phyloP scores from a whole-genome alignment of 92 coral and sea anemone species.

The Meandrina meandrites region DNA sequence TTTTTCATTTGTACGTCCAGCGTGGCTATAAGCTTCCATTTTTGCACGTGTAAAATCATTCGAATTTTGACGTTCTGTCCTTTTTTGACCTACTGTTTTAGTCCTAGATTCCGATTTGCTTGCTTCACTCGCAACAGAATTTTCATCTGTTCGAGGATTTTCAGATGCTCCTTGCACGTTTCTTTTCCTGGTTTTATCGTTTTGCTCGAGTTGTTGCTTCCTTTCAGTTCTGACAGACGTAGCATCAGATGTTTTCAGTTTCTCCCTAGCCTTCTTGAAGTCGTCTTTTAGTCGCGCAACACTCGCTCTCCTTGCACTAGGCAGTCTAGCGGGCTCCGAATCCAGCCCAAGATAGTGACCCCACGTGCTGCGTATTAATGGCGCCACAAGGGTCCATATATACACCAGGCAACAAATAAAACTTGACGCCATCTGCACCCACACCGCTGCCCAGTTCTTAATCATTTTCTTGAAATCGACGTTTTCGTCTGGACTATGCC shows the following conservation, averaged over 20 bases:
- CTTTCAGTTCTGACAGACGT: conserved; percentile 7
- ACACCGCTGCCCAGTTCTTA: conserved; percentile 98
- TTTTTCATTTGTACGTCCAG: background rate
- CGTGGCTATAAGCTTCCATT: background rate
- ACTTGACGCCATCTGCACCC: conserved; percentile 98
- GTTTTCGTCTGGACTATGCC: conserved; percentile 97
- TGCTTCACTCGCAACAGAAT: conserved; percentile 1
- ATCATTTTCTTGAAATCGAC: conserved; percentile 93
- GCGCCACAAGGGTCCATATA: conserved; percentile 96
- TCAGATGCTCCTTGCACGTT: background rate
- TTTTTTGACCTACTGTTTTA: conserved; percentile 2
- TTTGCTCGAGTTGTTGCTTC: conserved; percentile 25
- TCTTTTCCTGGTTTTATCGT: conserved; percentile 18
- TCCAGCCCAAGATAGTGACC: conserved; percentile 92
- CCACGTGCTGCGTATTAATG: conserved; percentile 87
- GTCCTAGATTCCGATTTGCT: background rate
- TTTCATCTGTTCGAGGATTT: conserved; percentile 15
- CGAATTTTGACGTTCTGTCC: background rate
- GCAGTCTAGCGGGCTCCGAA: conserved; percentile 63
- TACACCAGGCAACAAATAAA: conserved; percentile 89
- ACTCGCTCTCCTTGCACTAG: conserved; percentile 80
- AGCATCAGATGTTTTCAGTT: conserved; percentile 33
- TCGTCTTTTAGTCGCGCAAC: conserved; percentile 67
- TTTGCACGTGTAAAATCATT: background rate
- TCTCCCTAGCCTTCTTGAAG: conserved; percentile 48